Evolutionary conservation across 2,797 vertebrate genomes (phyloP).

Genomic region (Diplodus puntazzo): DNA sequence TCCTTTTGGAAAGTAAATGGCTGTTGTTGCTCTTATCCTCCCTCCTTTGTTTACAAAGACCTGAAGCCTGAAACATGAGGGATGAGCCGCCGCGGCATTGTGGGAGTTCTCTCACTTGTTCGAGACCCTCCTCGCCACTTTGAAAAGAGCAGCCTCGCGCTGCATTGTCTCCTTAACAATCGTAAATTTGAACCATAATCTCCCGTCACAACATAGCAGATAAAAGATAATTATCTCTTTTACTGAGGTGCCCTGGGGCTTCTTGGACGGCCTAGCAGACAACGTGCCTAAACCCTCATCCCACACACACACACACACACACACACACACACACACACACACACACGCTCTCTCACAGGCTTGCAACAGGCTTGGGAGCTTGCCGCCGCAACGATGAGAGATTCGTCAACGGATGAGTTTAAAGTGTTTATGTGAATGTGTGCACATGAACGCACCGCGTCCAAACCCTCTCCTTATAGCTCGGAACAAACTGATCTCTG

Average conservation of each 20-base stretch:
- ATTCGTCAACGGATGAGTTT: slow-evolving; percentile 39
- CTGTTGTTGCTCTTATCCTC: slow-evolving; percentile 52
- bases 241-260: slow-evolving; percentile 83
- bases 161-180: slow-evolving; percentile 87
- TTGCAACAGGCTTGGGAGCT: slow-evolving; percentile 58
- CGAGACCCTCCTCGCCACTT: slow-evolving; percentile 75
- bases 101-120: slow-evolving; percentile 80
- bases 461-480: neutral
- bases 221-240: slow-evolving; percentile 89
- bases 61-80: slow-evolving; percentile 68
- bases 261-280: slow-evolving; percentile 81
- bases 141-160: slow-evolving; percentile 74
- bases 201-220: slow-evolving; percentile 87
- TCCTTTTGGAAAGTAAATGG: slow-evolving; percentile 42
- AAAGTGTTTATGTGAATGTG: slow-evolving; percentile 40
- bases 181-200: slow-evolving; percentile 90
- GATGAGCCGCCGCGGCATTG: slow-evolving; percentile 71
- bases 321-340: slow-evolving; percentile 32
- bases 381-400: slow-evolving; percentile 35
- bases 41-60: slow-evolving; percentile 61
- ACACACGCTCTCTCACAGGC: slow-evolving; percentile 21
- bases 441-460: slow-evolving; percentile 1
- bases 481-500: neutral
- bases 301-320: slow-evolving; percentile 61
- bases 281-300: slow-evolving; percentile 77